Conservation (phyloP, 2,113 vertebrate species). For the Barbus barbus region DNA sequence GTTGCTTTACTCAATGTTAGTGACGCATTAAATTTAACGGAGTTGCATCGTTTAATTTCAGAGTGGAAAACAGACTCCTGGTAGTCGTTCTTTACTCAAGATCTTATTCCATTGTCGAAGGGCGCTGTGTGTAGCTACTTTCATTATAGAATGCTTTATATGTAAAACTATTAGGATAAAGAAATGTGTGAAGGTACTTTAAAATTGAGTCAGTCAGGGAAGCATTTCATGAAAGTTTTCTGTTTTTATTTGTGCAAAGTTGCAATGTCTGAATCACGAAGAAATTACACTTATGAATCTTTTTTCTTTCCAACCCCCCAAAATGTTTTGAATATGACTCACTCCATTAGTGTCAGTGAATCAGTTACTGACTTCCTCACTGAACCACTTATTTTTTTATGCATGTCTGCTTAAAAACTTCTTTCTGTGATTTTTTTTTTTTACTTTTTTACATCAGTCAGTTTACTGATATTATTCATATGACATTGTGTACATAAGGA, state of each 20-base stretch:
- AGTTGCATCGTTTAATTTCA: neutral
- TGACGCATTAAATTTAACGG: constrained; percentile 32
- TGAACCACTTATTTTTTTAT: too few relatives aligned
- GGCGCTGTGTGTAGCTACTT: neutral
- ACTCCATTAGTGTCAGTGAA: neutral
- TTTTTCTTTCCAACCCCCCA: too few relatives aligned
- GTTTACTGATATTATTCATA: too few relatives aligned
- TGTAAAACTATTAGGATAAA: neutral
- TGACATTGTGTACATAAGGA: neutral
- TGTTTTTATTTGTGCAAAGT: too few relatives aligned
- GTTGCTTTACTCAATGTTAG: constrained; percentile 31
- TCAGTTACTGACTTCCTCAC: neutral
- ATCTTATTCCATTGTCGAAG: neutral
- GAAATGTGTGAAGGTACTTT: neutral
- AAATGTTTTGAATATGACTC: neutral
- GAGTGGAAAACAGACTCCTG: neutral
- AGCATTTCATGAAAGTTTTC: neutral
- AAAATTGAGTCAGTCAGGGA: neutral
- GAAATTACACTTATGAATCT: neutral
- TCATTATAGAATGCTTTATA: neutral
- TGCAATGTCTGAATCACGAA: neutral
- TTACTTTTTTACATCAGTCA: too few relatives aligned
- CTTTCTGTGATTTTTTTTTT: too few relatives aligned
- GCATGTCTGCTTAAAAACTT: neutral
- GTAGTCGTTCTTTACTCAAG: neutral